Base-by-base conservation (phyloP, 1,140 invertebrate species). In the Diprion similis region DNA sequence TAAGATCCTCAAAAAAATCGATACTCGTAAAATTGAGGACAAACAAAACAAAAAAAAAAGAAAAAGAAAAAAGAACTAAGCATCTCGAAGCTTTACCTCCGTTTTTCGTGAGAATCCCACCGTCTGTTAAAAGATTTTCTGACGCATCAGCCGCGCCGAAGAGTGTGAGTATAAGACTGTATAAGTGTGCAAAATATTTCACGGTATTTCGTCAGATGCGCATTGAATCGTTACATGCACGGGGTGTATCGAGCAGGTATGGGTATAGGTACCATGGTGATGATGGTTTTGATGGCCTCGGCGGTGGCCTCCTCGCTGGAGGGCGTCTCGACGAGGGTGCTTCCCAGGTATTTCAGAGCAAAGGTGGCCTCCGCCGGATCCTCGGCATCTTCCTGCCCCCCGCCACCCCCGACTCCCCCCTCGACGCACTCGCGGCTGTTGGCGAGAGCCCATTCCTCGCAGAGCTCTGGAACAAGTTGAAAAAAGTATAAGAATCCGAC, bases 391-490 rank as follows among this genome's bases (percentile, higher is more conserved):
- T 91, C 90, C 19, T 89, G 90, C 17, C 87, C 85, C 51, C 89
- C 88, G 8, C 87, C 80, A 72, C 89, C 87, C 71, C 90, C 89
- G 19, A 91, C 90, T 4, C 89, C 89, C 70, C 91, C 90, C 72
- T 93, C 92, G 37, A 91, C 90, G 77, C 91, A 89, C 72, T 90
- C 87, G 19, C 90, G 89, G 75, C 85, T 87, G 72, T 85, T 92
- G n/a, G 91, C 91, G 66, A 93, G 86, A 18, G 91, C 92, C 91
- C 93, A 94, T 84, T 95, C 93, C 86, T 96, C 94, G 75, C 91
- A 91, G 47, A 95, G 83, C 85, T 95, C 95, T 95, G 89, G 3
- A 15, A 17, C n/a, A 90, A 91, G 75, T 79, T 79, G 76, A 72
- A 76, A 73, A 73, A 76, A 37, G 13, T 68, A 71, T 46, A 9